These are phyloP conservation scores for Rosalia funebris DNA, from an alignment of 2,888 invertebrate species.

Conservation along the genomic window DNA sequence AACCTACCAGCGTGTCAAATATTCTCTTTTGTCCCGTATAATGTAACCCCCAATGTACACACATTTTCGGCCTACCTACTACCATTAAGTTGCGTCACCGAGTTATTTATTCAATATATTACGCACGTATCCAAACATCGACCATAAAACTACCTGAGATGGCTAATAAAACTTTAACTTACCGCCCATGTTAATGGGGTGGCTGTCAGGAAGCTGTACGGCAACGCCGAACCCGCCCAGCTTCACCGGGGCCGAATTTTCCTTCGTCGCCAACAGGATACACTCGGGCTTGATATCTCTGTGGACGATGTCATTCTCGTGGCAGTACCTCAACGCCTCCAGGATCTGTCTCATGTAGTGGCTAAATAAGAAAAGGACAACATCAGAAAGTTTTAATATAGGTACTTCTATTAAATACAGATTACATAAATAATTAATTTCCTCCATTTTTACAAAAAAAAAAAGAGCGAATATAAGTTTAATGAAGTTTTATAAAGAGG, in stretches of 20 bases:
- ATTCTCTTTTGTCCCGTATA: too few species aligned
- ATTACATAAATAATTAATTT: too few species aligned
- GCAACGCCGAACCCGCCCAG: slow-evolving; percentile 98
- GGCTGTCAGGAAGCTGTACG: slow-evolving; percentile 86
- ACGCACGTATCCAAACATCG: slow-evolving; percentile 10
- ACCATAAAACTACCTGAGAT: slow-evolving; percentile 14
- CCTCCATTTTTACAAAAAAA: too few species aligned
- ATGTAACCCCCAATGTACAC: background rate
- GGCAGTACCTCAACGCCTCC: slow-evolving; percentile 96
- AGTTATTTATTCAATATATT: slow-evolving; percentile 13
- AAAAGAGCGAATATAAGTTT: too few species aligned
- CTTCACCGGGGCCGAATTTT: slow-evolving; percentile 98
- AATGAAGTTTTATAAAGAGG: too few species aligned
- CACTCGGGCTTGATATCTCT: slow-evolving; percentile 98
- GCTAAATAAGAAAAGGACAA: slow-evolving; percentile 76
- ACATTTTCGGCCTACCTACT: background rate
- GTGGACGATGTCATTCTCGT: slow-evolving; percentile 97
- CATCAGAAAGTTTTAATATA: too few species aligned
- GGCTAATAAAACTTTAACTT: slow-evolving; percentile 33
- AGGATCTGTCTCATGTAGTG: slow-evolving; percentile 99
- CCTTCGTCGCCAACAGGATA: slow-evolving; percentile 92
- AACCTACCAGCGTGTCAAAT: too few species aligned
- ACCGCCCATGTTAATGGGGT: slow-evolving; percentile 59
- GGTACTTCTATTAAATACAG: too few species aligned
- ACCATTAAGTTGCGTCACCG: slow-evolving; percentile 18